A percentile compares a stretch with the other conserved stretches of the same genome.
These are phyloP conservation scores for Herminia tarsipennalis DNA, from an alignment of 2,888 invertebrate genomes.

Conservation along the genomic window DNA sequence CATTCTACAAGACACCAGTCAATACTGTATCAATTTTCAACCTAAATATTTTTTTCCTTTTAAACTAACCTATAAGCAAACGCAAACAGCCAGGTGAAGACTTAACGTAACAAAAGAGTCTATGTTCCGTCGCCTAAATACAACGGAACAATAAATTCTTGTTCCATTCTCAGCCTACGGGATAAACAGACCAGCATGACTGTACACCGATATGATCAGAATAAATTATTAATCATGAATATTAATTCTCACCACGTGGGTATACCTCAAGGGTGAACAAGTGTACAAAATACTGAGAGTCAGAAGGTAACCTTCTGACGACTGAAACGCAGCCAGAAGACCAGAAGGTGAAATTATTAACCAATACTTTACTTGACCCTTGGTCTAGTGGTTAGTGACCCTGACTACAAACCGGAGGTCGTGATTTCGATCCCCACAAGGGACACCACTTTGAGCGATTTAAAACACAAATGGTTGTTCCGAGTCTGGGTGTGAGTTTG, in stretches of 20 bases:
- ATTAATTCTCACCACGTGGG: conserved; percentile 60
- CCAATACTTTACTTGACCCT: no score
- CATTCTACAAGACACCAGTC: no score
- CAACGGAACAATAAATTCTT: conserved; percentile 44
- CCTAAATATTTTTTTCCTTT: conserved; percentile 1
- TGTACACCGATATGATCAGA: conserved; percentile 34
- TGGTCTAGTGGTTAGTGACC: no score
- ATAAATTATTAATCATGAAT: conserved; percentile 54
- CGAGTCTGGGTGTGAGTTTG: no score
- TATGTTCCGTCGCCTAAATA: conserved; percentile 49
- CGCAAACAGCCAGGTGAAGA: conserved; percentile 30
- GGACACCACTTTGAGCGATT: no score
- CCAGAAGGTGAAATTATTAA: no score
- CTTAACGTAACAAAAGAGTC: conserved; percentile 50
- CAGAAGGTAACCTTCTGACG: no score
- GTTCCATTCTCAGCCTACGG: conserved; percentile 37
- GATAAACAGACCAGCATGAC: conserved; percentile 36
- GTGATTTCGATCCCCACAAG: no score
- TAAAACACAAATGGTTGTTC: no score
- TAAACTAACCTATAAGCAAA: conserved; percentile 11
- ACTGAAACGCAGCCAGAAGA: no score
- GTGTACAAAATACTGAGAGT: background rate
- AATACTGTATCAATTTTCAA: no score
- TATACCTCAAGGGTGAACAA: conserved; percentile 19
- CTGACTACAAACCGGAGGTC: no score